Conservation (phyloP, 2,888 invertebrate genomes). For the Oligia latruncula region DNA sequence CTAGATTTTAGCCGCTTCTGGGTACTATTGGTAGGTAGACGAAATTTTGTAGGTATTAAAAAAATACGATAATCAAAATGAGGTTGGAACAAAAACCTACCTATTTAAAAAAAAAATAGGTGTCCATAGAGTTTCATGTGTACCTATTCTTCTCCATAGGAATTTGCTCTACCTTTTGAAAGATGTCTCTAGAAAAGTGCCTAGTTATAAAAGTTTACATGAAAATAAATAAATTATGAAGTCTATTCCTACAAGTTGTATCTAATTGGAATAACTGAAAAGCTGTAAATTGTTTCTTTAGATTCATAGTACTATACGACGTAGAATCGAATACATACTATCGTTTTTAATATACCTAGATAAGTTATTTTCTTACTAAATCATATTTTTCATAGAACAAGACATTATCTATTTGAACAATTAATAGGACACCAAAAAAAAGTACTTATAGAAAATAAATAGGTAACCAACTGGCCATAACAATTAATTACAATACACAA, state of each 20-base stretch:
- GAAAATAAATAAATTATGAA: background rate
- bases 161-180: background rate
- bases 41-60: background rate
- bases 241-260: too few species aligned
- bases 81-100: background rate
- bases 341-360: background rate
- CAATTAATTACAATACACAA: background rate
- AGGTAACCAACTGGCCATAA: background rate
- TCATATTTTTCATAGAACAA: background rate
- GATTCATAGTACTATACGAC: background rate
- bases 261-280: background rate
- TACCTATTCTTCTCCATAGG: background rate
- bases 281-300: background rate
- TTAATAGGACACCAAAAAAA: background rate
- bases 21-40: background rate
- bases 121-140: background rate
- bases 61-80: background rate
- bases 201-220: too few species aligned
- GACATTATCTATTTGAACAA: background rate
- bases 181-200: background rate
- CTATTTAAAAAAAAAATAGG: background rate
- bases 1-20: slow-evolving; percentile 1
- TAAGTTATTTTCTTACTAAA: background rate
- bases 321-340: background rate
- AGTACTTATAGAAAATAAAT: background rate